Base-by-base conservation (phyloP, 1,140 invertebrate species). In the Copidosoma floridanum region DNA sequence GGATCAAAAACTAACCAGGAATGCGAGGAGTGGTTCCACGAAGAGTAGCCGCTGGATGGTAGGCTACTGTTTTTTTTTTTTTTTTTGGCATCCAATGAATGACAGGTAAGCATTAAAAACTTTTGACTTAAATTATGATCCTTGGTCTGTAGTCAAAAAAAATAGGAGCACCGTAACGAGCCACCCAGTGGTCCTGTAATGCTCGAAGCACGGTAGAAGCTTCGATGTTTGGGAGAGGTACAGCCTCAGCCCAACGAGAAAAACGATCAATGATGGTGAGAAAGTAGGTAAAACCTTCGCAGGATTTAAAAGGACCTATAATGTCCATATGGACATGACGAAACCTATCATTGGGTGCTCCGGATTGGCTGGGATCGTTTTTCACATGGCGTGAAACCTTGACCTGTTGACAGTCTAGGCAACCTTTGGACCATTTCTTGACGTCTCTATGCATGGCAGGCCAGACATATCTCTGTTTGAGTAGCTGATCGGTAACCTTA, bases 381-480 rank as follows among this genome's bases (percentile, higher is more conserved):
- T 50, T 43, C 3, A 16, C 18, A 0, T 55, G 53, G 12, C 53
- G 53, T 1, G 20, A 6, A 14, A 55, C 40, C n/a, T n/a, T 55
- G 1, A 23, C n/a, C 16, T n/a, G 8, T 27, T 55, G 53, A 29
- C 37, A 55, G 10, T 41, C 14, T 24, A 55, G 7, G 11, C 53
- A 55, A 26, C 16, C 21, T 5, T 38, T 55, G 21, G 12, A 41
- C 11, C 14, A 55, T 3, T 26, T 14, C 6, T 14, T 14, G 6
- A 43, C 29, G 24, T 55, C 53, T n/a, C 27, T 41, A 7, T 26
- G 11, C 40, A 55, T 55, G 16, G 3, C 11, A 2, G 24, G 24
- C 53, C 53, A 55, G 7, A 55, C 53, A 11, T 55, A 55, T 16
- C 26, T 41, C 23, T 41, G 23, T 21, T 26, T 18, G 7, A 55